Evolutionary conservation across 2,797 vertebrate species (phyloP).

Genomic region (Acridotheres tristis): DNA sequence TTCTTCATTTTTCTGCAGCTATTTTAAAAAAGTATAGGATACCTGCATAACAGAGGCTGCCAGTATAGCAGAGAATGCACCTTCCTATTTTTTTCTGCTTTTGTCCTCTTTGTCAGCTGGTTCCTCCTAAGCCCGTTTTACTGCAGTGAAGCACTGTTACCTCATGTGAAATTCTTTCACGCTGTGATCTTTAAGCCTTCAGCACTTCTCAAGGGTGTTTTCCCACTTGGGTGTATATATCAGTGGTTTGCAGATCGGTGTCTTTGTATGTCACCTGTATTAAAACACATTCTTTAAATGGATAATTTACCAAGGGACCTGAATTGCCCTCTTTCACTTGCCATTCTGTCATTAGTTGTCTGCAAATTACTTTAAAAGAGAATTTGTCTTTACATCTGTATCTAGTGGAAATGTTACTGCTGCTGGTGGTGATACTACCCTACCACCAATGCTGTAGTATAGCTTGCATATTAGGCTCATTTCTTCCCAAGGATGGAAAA

Average conservation of each 20-base stretch:
- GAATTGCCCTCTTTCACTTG: background rate
- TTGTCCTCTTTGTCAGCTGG: accelerated
- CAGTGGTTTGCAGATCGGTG: background rate
- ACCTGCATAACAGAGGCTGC: background rate
- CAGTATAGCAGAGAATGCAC: background rate
- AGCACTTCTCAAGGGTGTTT: background rate
- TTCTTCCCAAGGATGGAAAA: background rate
- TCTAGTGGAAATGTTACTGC: background rate
- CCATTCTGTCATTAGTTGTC: background rate
- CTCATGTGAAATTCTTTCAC: background rate
- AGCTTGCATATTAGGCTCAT: background rate
- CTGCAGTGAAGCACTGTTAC: background rate
- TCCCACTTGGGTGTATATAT: accelerated
- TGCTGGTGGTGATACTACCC: background rate
- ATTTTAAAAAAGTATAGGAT: background rate
- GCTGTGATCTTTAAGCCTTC: background rate
- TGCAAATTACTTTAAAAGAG: background rate
- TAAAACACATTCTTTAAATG: background rate
- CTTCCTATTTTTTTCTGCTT: background rate
- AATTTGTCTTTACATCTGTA: background rate
- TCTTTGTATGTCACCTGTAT: background rate
- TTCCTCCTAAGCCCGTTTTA: background rate
- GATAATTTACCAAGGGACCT: background rate
- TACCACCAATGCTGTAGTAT: background rate
- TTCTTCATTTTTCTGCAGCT: background rate